These are phyloP conservation scores for Lasiurus cinereus DNA, from an alignment of 2,113 vertebrate species.

Conservation along the genomic window DNA sequence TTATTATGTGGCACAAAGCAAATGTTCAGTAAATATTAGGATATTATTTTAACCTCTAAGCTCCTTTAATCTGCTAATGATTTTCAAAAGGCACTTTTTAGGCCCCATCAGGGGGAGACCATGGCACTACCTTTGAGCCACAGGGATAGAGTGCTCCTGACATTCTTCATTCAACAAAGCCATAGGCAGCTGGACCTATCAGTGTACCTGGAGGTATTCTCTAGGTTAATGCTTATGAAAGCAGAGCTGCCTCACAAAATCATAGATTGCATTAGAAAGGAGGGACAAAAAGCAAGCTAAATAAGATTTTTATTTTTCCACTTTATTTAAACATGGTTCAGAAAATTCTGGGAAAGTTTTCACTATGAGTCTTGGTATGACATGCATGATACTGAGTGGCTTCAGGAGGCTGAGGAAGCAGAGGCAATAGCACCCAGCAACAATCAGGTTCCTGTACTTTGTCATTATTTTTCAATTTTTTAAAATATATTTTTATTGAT, in stretches of 20 bases:
- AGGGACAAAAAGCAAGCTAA: neutral
- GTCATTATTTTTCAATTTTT: neutral
- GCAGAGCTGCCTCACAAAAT: neutral
- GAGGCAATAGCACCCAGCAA: neutral
- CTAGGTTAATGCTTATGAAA: neutral
- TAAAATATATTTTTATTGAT: too few relatives aligned
- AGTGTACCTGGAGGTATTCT: accelerated
- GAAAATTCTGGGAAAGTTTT: slow-evolving; percentile 21
- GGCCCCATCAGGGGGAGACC: neutral
- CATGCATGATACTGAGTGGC: neutral
- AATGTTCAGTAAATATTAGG: neutral
- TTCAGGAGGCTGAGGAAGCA: neutral
- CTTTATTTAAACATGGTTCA: neutral
- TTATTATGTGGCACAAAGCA: neutral
- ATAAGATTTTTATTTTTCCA: neutral
- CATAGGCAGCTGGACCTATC: neutral
- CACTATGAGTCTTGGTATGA: neutral
- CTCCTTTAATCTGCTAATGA: slow-evolving; percentile 14
- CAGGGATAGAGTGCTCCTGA: accelerated
- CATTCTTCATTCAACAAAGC: neutral
- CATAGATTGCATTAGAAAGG: neutral
- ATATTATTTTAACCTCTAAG: neutral
- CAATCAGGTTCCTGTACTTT: neutral
- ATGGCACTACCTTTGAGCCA: neutral
- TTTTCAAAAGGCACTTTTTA: neutral